Evolutionary conservation across 2,888 invertebrate species (phyloP).

Genomic region (Elysia crispata): DNA sequence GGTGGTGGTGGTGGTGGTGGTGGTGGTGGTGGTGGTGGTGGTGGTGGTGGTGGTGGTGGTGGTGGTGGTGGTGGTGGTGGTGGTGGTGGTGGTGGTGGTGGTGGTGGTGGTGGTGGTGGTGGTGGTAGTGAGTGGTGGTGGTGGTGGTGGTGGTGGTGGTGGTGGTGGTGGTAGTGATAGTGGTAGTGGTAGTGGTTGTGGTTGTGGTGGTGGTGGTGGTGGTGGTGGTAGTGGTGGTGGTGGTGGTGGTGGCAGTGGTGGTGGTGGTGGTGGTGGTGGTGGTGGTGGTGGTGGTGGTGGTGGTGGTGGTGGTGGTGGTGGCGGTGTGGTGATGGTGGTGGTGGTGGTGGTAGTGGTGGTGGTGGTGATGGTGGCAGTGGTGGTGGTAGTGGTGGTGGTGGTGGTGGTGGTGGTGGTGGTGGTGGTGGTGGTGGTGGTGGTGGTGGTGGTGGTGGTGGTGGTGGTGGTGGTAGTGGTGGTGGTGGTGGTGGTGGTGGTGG

Average conservation of each 20-base stretch:
- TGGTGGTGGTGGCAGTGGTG: background rate
- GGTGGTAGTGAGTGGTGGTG: too few relatives aligned
- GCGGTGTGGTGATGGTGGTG: too few relatives aligned
- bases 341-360: background rate
- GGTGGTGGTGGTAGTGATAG: background rate
- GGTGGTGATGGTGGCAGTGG: background rate
- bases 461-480: background rate
- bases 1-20: slow-evolving; percentile 9
- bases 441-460: background rate
- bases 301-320: background rate
- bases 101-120: too few relatives aligned
- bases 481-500: background rate
- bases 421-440: background rate
- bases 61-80: slow-evolving; percentile 9
- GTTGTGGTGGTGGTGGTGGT: too few relatives aligned
- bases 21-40: slow-evolving; percentile 1
- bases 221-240: background rate
- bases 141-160: too few relatives aligned
- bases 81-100: slow-evolving; percentile 9
- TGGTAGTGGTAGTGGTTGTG: too few relatives aligned
- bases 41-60: slow-evolving; percentile 9
- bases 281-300: background rate
- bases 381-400: background rate
- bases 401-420: slow-evolving; percentile 4
- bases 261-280: slow-evolving; percentile 4